Base-by-base conservation (phyloP, 2,888 invertebrate genomes). In the Phoronis australis region DNA sequence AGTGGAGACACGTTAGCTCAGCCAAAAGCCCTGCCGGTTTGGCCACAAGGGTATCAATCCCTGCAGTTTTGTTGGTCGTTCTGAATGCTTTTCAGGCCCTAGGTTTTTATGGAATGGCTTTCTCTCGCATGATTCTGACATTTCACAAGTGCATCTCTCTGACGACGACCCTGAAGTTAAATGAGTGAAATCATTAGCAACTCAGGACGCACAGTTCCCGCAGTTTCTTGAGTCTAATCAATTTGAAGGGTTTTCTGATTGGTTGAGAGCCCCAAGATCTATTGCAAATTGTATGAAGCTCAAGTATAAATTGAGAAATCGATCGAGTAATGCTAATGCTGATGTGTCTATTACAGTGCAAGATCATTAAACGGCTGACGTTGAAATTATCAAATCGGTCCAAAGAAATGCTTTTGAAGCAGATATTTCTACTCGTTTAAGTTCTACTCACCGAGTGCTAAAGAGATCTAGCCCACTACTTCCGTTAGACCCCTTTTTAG, bases 1-100 rank as follows among this genome's bases (percentile, higher is more conserved):
- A 51, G 23, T 58, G 58, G 58, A 21, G 48, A n/a, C 45, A 56
- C 31, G 45, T 56, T n/a, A n/a, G 27, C 1, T 51, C 52, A 2
- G 22, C 41, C 18, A 26, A 25, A 3, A 56, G 56, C 31, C 54
- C 54, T 21, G 54, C 54, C 23, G 58, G 54, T 31, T 12, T 37
- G 15, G 55, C 50, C 4, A 55, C 55, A 2, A 41, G 45, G 52
- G 55, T 4, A 18, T 48, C 9, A 37, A 9, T 15, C 45, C 41
- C 12, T 26, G 39, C 15, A 47, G 47, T 18, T 31, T 55, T 15
- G 20, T 38, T 26, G 18, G n/a, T n/a, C 24, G 25, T 9, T 44
- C 47, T 12, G 22, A 3, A 9, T 56, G 56, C 51, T 38, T 37
- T 18, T 39, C 20, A 21, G 54, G 56, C 20, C 56, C 54, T 15